Percentiles rank a stretch among this genome's conserved stretches.
phyloP scores from a whole-genome alignment of 2,113 vertebrate genomes.

The Python bivittatus region DNA sequence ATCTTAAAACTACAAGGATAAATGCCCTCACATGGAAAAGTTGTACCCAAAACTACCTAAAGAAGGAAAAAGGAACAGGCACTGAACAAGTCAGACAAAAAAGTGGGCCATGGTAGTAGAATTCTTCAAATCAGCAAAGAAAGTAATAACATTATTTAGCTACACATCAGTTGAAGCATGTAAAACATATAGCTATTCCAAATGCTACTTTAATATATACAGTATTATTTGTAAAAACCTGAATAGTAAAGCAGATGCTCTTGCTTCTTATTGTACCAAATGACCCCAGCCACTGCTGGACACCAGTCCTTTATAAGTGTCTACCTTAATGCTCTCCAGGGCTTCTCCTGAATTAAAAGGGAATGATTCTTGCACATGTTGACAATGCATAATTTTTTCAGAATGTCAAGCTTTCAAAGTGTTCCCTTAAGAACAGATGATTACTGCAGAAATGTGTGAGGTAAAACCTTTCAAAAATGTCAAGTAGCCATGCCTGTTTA shows the following conservation, averaged over 20 bases:
- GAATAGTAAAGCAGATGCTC: slow-evolving; percentile 9
- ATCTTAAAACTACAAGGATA: background rate
- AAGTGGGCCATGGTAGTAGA: background rate
- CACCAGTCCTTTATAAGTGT: background rate
- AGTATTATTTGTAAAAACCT: slow-evolving; percentile 23
- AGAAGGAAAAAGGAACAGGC: background rate
- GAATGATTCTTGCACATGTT: slow-evolving; percentile 39
- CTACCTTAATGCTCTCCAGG: slow-evolving; percentile 8
- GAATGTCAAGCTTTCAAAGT: slow-evolving; percentile 19
- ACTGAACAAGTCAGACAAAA: background rate
- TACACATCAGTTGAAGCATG: background rate
- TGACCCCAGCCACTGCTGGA: background rate
- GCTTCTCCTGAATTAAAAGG: slow-evolving; percentile 35
- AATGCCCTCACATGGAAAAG: background rate
- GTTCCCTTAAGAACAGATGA: slow-evolving; percentile 16
- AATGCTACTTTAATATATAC: background rate
- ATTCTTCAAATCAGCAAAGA: background rate
- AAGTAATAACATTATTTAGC: background rate
- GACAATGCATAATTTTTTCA: slow-evolving; percentile 57
- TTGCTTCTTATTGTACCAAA: background rate
- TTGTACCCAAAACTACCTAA: background rate
- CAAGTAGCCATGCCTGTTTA: background rate
- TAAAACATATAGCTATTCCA: background rate
- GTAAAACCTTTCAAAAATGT: background rate
- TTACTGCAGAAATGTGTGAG: slow-evolving; percentile 21